A percentile compares a stretch with the other conserved stretches of the same genome.
Conservation (phyloP, 1,140 invertebrate genomes). For the Drosophila kikkawai region DNA sequence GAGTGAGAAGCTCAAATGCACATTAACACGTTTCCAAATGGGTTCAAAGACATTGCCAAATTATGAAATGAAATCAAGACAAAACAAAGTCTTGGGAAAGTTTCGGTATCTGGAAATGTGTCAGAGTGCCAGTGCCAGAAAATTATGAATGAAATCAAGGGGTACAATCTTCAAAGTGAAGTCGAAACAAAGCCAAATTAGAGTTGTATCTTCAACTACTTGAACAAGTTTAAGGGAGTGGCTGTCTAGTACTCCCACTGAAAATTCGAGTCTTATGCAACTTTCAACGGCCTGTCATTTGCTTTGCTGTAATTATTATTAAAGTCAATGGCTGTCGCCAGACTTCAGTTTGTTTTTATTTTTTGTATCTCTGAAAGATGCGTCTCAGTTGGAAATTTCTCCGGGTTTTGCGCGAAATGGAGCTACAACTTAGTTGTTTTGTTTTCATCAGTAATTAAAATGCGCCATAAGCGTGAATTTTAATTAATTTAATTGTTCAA, state of each 20-base stretch:
- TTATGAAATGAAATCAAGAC: conserved; percentile 41
- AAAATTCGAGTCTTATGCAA: conserved; percentile 18
- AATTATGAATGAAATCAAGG: conserved; percentile 60
- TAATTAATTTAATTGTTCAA: conserved; percentile 72
- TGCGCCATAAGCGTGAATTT: conserved; percentile 78
- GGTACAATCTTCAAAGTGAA: conserved; percentile 28
- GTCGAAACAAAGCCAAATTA: conserved; percentile 41
- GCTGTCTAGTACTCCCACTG: background rate
- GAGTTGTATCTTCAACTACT: conserved; percentile 43
- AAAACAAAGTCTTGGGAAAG: conserved; percentile 60
- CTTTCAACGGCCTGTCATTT: conserved; percentile 13
- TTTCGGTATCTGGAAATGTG: conserved; percentile 69
- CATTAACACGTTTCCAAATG: conserved; percentile 75
- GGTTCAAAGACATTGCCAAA: conserved; percentile 67
- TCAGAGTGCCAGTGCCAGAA: conserved; percentile 60
- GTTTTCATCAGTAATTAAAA: conserved; percentile 65
- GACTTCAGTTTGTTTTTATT: conserved; percentile 3
- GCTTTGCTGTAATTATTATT: conserved; percentile 17
- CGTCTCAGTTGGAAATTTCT: conserved; percentile 53
- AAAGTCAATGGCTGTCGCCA: conserved; percentile 15
- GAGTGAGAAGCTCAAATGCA: conserved; percentile 54
- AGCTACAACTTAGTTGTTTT: conserved; percentile 44
- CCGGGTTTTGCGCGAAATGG: conserved; percentile 36
- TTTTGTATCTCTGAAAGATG: conserved; percentile 39
- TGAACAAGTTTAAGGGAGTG: conserved; percentile 30